phyloP scores from a whole-genome alignment of 30 jellyfish, hydroid and myxozoan genomes.

The Catostylus mosaicus region DNA sequence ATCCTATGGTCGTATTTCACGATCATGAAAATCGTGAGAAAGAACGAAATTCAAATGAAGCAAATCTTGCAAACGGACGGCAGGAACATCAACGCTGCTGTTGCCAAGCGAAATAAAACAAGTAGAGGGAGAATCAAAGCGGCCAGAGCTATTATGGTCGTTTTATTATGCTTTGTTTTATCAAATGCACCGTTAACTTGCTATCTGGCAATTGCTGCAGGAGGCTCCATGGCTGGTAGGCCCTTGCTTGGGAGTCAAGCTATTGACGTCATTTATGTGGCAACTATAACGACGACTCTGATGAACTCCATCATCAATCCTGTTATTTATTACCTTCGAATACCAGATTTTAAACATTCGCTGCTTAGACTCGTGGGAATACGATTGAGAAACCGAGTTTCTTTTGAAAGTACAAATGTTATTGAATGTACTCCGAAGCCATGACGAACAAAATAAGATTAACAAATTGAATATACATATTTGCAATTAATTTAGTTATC shows the following conservation, averaged over 20 bases:
- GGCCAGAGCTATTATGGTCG: conserved; percentile 36
- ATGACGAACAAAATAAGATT: too few relatives aligned
- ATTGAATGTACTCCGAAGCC: too few relatives aligned
- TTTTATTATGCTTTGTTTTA: conserved; percentile 26
- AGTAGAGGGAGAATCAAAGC: conserved; percentile 38
- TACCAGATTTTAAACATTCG: conserved; percentile 56
- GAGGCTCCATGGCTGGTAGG: conserved; percentile 12
- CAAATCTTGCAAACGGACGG: background rate
- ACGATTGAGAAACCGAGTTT: background rate
- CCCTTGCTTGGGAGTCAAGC: background rate
- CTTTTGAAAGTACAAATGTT: background rate
- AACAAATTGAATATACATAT: too few relatives aligned
- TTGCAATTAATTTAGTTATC: too few relatives aligned
- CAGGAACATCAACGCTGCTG: background rate
- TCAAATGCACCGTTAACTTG: conserved; percentile 55
- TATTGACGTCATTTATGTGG: conserved; percentile 29
- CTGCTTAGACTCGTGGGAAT: conserved; percentile 21
- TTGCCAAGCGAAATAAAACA: background rate
- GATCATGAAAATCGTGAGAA: conserved; percentile 43
- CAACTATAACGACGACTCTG: conserved; percentile 32
- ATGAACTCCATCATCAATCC: conserved; percentile 83
- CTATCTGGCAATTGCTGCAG: conserved; percentile 47
- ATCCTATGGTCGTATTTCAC: conserved; percentile 50
- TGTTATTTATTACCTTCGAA: conserved; percentile 69
- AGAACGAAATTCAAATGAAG: conserved; percentile 38